Evolutionary conservation across 2,888 invertebrate species (phyloP).

Genomic region (Melolontha melolontha): DNA sequence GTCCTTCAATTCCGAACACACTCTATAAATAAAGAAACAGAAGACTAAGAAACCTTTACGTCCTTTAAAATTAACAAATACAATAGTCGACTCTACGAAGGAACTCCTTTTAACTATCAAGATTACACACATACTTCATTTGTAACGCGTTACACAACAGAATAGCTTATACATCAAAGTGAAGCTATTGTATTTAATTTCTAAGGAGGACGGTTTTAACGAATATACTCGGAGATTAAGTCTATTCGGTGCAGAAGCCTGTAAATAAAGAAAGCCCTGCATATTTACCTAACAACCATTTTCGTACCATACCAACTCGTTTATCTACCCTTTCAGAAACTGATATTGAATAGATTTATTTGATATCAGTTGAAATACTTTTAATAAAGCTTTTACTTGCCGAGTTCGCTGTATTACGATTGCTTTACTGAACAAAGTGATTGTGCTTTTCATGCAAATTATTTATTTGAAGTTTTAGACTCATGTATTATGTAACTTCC

Average conservation of each 20-base stretch:
- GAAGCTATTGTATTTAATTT: slow-evolving; percentile 33
- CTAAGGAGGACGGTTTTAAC: slow-evolving; percentile 13
- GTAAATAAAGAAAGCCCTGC: slow-evolving; percentile 14
- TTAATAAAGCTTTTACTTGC: too few species aligned
- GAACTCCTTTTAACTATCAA: slow-evolving; percentile 29
- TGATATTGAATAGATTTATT: too few species aligned
- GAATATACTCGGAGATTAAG: slow-evolving; percentile 25
- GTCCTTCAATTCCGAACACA: not conserved
- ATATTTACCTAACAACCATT: slow-evolving; percentile 11
- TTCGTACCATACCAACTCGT: not conserved
- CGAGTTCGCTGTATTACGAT: too few species aligned
- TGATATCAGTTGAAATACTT: too few species aligned
- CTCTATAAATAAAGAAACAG: slow-evolving; percentile 15
- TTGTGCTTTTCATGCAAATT: too few species aligned
- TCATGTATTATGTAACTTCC: too few species aligned
- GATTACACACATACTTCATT: slow-evolving; percentile 31
- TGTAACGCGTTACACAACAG: slow-evolving; percentile 12
- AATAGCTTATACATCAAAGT: slow-evolving; percentile 30
- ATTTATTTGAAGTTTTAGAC: too few species aligned
- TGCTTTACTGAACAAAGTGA: too few species aligned
- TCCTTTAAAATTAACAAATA: slow-evolving; percentile 26
- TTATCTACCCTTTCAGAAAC: too few species aligned
- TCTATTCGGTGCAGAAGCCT: slow-evolving; percentile 3
- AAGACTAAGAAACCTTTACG: not conserved
- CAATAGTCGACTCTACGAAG: slow-evolving; percentile 13